Evolutionary conservation across 2,113 vertebrate species (phyloP), one percentile per base, ranked within the genome.

Genomic region (Vulpes vulpes): DNA sequence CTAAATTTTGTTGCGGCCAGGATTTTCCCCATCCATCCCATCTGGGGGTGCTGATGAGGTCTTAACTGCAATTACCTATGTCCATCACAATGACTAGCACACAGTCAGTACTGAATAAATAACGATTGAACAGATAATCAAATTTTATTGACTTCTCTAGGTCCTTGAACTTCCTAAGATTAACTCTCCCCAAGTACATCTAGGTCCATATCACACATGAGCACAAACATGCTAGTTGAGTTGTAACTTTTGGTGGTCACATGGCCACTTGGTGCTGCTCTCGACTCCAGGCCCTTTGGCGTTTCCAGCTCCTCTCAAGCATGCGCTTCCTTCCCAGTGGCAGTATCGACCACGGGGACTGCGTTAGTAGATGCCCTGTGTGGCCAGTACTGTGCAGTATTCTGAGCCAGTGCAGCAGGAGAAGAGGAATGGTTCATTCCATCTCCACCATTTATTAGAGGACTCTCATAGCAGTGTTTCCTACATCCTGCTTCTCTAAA

Each of bases 351-450:
- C n/a, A 19, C 11, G 2, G 1, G 25, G 8, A 7, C 38, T 38
- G 11, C 22, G 5, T 10, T 10, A 43, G 0, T n/a, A n/a, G 3
- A 3, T 43, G 5, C 5, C 35, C 8, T 11, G 0, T 51, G n/a
- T 43, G 32, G 27, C 32, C 4, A 8, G 27, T 11, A 89, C 62
- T 7, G 38, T 20, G 9, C 4, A 2, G 12, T 49, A 30, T 11
- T 64, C 32, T 35, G 43, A 69, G 38, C 16, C 25, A 60, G 8
- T 2, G 3, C 17, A 10, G 16, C 8, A 12, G 11, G 3, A n/a
- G 55, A 59, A 3, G 23, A 64, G 53, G 30, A 92, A 51, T 0
- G 0, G 20, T 19, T 74, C 19, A 2, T 0, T n/a, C 5, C 55
- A n/a, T 62, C 10, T 49, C 64, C n/a, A 32, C 85, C 15, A 78